These are phyloP conservation scores for Linnaemya tessellans DNA, from an alignment of 2,888 invertebrate species.

Conservation along the genomic window DNA sequence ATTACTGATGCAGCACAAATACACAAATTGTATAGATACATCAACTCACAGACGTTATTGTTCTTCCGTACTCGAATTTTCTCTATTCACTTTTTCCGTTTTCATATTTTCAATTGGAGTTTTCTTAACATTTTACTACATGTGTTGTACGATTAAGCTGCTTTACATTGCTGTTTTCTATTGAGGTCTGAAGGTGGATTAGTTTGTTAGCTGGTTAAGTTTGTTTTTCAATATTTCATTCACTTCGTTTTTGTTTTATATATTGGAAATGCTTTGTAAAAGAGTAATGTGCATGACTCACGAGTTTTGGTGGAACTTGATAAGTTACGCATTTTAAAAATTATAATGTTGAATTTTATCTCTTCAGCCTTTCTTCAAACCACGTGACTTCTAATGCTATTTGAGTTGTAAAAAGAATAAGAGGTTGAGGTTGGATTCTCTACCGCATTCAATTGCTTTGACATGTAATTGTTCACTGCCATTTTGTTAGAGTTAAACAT, in stretches of 20 bases:
- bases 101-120: slow-evolving; percentile 62
- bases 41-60: slow-evolving; percentile 40
- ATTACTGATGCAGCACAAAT: slow-evolving; percentile 63
- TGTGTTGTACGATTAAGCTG: slow-evolving; percentile 60
- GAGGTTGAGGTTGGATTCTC: too few relatives aligned
- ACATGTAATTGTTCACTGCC: too few relatives aligned
- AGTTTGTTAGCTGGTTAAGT: slow-evolving; percentile 56
- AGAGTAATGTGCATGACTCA: slow-evolving; percentile 17
- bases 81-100: slow-evolving; percentile 23
- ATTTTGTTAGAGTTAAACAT: too few relatives aligned
- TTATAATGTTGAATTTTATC: background rate
- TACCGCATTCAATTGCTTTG: too few relatives aligned
- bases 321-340: background rate
- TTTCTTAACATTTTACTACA: slow-evolving; percentile 59
- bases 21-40: slow-evolving; percentile 47
- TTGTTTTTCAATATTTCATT: slow-evolving; percentile 16
- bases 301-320: slow-evolving; percentile 20
- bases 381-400: too few relatives aligned
- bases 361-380: background rate
- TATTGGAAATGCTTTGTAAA: slow-evolving; percentile 30
- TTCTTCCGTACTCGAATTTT: slow-evolving; percentile 51
- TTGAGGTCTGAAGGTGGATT: slow-evolving; percentile 58
- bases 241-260: background rate
- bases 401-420: too few relatives aligned
- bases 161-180: slow-evolving; percentile 51